These are phyloP conservation scores for Malurus elegans DNA, from an alignment of 2,113 vertebrate species.

Conservation along the genomic window DNA sequence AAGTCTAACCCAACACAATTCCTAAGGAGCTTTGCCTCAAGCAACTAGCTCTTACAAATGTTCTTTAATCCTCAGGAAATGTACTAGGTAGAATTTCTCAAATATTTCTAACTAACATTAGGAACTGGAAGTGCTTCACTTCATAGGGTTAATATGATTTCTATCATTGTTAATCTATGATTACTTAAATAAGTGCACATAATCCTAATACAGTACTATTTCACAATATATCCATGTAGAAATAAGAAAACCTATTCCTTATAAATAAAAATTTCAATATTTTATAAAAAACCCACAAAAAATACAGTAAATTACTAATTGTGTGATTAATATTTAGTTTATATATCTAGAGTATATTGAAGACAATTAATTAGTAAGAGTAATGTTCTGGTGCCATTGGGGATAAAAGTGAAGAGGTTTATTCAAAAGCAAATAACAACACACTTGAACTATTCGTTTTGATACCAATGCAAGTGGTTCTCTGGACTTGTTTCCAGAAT, in stretches of 20 bases:
- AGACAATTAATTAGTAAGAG: neutral
- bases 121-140: neutral
- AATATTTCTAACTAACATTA: neutral
- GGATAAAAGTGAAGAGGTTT: neutral
- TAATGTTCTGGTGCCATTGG: neutral
- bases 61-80: conserved; percentile 10
- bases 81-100: neutral
- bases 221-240: neutral
- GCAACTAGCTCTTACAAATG: neutral
- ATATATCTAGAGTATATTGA: neutral
- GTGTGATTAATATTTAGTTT: neutral
- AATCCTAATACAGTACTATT: neutral
- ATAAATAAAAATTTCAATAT: neutral
- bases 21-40: neutral
- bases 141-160: neutral
- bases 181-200: neutral
- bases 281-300: neutral
- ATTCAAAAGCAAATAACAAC: neutral
- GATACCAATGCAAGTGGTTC: neutral
- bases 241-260: neutral
- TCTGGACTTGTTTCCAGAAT: neutral
- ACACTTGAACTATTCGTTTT: neutral
- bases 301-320: neutral
- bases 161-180: neutral
- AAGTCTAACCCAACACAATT: neutral